These are phyloP conservation scores for Malacoraja senta DNA, from an alignment of 2,797 vertebrate species.

Conservation along the genomic window DNA sequence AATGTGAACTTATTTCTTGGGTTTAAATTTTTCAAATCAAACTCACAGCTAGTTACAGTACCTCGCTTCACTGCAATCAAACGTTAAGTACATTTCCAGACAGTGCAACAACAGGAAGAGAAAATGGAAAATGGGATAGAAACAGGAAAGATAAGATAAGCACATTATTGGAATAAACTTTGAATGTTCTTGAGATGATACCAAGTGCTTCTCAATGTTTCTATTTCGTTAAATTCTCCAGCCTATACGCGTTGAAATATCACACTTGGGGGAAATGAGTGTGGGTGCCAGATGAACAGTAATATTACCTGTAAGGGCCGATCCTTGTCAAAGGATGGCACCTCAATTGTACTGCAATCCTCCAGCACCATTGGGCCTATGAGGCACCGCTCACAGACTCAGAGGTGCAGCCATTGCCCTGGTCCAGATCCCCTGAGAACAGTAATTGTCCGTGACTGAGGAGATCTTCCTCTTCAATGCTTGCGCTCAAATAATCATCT, in stretches of 20 bases:
- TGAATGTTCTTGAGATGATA: not conserved
- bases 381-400: not conserved
- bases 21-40: not conserved
- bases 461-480: not conserved
- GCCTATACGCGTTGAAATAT: not conserved
- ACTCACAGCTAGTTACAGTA: not conserved
- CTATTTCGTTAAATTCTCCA: not conserved
- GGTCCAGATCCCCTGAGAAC: not conserved
- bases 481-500: not conserved
- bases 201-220: not conserved
- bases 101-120: not conserved
- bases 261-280: not conserved
- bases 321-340: not conserved
- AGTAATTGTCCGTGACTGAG: not conserved
- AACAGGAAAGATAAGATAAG: not conserved
- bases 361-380: not conserved
- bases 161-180: not conserved
- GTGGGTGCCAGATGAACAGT: not conserved
- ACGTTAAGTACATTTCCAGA: not conserved
- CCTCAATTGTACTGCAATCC: not conserved
- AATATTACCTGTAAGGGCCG: not conserved
- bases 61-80: not conserved
- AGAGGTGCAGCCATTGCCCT: not conserved
- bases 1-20: not conserved
- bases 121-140: too few relatives aligned